Percentiles rank a stretch among this genome's conserved stretches.
Conservation (phyloP, 1,140 invertebrate species). For the Papilio xuthus region DNA sequence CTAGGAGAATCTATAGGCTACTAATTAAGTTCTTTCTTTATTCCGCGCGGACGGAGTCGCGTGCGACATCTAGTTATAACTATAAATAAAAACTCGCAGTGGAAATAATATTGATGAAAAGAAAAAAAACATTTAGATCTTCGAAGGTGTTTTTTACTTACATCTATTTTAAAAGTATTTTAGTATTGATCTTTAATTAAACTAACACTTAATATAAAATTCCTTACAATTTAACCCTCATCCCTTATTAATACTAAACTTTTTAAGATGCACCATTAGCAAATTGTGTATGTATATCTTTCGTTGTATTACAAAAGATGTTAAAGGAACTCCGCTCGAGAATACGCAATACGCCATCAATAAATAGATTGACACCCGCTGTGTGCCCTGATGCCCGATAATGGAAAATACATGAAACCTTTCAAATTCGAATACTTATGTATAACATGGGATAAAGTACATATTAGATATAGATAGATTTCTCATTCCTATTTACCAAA, state of each 20-base stretch:
- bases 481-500: not conserved
- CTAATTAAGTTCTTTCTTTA: no score
- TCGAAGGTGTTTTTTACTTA: no score
- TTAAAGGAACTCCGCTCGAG: not conserved
- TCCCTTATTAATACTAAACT: not conserved
- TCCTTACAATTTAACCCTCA: no score
- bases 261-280: not conserved
- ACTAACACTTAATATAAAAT: no score
- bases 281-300: not conserved
- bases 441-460: not conserved
- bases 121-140: no score
- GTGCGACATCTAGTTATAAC: no score
- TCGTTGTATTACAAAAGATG: not conserved
- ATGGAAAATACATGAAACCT: not conserved
- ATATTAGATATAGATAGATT: not conserved
- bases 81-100: no score
- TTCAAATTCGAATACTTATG: not conserved
- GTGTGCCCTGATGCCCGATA: not conserved
- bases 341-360: slow-evolving; percentile 1
- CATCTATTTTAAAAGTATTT: no score
- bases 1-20: no score
- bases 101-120: no score
- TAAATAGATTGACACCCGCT: slow-evolving; percentile 8
- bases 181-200: no score
- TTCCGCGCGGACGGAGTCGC: no score